These are phyloP conservation scores for Drosophila lacteicornis DNA, from an alignment of 1,140 invertebrate genomes.

Conservation along the genomic window DNA sequence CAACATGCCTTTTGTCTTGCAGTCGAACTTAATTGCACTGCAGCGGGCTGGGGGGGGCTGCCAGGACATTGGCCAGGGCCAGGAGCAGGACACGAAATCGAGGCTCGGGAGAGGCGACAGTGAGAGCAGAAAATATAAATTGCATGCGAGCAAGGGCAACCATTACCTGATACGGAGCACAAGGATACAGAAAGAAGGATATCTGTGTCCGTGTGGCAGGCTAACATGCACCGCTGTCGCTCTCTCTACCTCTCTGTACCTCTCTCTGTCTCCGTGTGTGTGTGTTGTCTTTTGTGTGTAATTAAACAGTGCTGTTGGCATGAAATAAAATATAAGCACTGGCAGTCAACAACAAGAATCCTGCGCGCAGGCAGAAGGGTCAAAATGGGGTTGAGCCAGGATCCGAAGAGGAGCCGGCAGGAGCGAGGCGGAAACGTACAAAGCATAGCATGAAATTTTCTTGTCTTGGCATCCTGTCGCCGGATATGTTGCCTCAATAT, in stretches of 20 bases:
- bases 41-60: not conserved
- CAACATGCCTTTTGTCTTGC: constrained; percentile 81
- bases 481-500: constrained; percentile 83
- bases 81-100: constrained; percentile 26
- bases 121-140: constrained; percentile 72
- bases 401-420: not conserved
- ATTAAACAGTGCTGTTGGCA: constrained; percentile 82
- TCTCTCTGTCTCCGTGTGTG: constrained; percentile 30
- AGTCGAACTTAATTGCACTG: constrained; percentile 79
- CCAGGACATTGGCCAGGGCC: constrained; percentile 24
- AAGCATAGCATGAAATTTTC: constrained; percentile 82
- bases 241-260: not conserved
- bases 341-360: constrained; percentile 44
- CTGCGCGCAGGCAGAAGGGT: constrained; percentile 23
- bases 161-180: constrained; percentile 67
- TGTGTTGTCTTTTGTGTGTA: constrained; percentile 80
- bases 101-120: constrained; percentile 51
- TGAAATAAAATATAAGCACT: constrained; percentile 82
- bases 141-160: constrained; percentile 77
- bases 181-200: constrained; percentile 47
- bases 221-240: constrained; percentile 23
- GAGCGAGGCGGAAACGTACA: constrained; percentile 71
- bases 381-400: constrained; percentile 2
- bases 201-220: constrained; percentile 40
- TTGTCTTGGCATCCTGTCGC: constrained; percentile 82